These are phyloP conservation scores for Ganaspis sp. DNA, from an alignment of 1,140 invertebrate genomes.

Conservation along the genomic window DNA sequence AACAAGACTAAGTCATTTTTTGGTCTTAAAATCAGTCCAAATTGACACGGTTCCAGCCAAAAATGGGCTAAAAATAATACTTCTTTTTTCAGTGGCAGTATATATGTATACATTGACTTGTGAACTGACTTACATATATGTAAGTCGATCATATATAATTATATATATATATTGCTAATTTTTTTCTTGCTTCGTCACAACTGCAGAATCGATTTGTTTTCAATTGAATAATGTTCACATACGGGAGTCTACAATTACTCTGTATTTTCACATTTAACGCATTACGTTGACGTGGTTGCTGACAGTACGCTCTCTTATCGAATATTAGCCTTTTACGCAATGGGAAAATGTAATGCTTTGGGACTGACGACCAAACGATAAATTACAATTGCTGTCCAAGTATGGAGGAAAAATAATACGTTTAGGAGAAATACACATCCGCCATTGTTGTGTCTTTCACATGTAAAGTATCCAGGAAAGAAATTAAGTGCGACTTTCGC, in stretches of 20 bases:
- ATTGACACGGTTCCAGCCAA: too few relatives aligned
- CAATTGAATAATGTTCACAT: conserved; percentile 7
- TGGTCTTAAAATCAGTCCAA: too few relatives aligned
- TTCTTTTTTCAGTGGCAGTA: too few relatives aligned
- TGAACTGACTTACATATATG: too few relatives aligned
- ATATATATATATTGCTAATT: too few relatives aligned
- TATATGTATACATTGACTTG: too few relatives aligned
- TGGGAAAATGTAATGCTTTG: background rate
- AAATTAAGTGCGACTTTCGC: background rate
- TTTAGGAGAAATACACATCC: background rate
- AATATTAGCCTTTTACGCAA: conserved; percentile 21
- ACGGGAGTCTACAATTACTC: background rate
- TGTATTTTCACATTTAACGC: conserved; percentile 3
- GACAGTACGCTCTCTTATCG: background rate
- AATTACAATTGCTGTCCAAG: conserved; percentile 11
- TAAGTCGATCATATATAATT: too few relatives aligned
- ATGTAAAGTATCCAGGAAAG: background rate
- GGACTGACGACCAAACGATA: background rate
- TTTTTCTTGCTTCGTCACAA: background rate
- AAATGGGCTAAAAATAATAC: too few relatives aligned
- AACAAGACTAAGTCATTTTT: too few relatives aligned
- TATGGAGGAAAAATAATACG: background rate
- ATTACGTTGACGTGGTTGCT: conserved; percentile 9
- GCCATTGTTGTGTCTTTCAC: background rate
- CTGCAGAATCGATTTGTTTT: background rate